phyloP scores from a whole-genome alignment of 2,113 vertebrate genomes.

The Eidolon helvum region DNA sequence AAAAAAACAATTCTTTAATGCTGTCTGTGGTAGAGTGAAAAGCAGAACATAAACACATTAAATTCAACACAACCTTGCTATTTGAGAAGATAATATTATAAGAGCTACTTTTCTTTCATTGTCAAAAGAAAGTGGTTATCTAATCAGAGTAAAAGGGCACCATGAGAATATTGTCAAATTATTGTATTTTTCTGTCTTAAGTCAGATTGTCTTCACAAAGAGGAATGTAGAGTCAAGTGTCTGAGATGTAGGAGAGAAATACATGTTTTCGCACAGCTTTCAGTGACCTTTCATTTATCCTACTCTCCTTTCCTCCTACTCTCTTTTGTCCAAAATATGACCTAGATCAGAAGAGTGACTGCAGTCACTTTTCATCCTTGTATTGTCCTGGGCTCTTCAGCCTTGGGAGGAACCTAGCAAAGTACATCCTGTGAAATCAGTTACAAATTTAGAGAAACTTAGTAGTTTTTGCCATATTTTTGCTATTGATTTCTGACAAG shows the following conservation, averaged over 20 bases:
- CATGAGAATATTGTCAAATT: neutral
- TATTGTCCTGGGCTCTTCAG: neutral
- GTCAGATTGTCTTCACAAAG: neutral
- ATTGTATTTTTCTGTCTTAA: conserved; percentile 17
- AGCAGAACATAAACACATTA: conserved; percentile 6
- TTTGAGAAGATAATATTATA: conserved; percentile 16
- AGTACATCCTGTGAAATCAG: neutral
- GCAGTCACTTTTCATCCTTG: too few species aligned
- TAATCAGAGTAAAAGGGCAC: neutral
- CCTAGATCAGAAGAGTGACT: neutral
- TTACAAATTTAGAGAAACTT: neutral
- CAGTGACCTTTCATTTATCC: neutral
- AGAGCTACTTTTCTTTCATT: neutral
- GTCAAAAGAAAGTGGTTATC: neutral
- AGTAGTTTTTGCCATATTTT: neutral
- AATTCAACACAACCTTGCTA: conserved; percentile 13
- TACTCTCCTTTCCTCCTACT: neutral
- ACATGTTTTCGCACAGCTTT: neutral
- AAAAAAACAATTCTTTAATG: neutral
- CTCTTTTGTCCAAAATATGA: neutral
- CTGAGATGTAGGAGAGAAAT: neutral
- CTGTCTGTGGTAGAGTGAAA: neutral
- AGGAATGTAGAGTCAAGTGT: neutral
- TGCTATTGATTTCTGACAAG: neutral
- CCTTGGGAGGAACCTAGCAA: neutral